Evolutionary conservation across 2,888 invertebrate genomes (phyloP), one percentile per base, ranked within the genome.

Genomic region (Scaptomyza caliginosa): DNA sequence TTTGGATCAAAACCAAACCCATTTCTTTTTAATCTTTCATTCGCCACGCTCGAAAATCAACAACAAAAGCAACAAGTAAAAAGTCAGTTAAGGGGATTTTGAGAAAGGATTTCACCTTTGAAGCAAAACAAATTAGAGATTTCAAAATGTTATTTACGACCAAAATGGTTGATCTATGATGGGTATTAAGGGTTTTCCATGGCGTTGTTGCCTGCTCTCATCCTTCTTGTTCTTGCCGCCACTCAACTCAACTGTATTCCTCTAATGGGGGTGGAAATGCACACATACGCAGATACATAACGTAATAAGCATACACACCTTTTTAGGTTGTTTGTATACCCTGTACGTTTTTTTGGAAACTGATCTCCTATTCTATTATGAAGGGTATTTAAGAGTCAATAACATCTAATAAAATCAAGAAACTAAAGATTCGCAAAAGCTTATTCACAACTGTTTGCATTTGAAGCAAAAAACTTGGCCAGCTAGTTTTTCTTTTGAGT

Each of bases 121-220:
- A 77, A 71, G 77, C 76, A 85, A 76, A 85, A 80, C 88, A 89
- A 90, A 89, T 90, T 90, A 88, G 86, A 88, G 89, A 89, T 89
- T 89, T 89, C 74, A 74, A 77, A 34, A 77, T 54, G 80, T 86
- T 72, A 90, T 90, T 89, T 90, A 89, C 82, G 76, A 74, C 81
- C 85, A 55, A 77, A 88, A 85, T 82, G 85, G 74, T 87, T 90
- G 90, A 89, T 87, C 89, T 89, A 89, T 87, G 86, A 66, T 68
- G 67, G 78, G 86, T 83, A 81, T 81, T 81, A 81, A 71, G 84
- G 77, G 84, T 80, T 74, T 74, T 80, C 71, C 32, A 74, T 76
- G 74, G 77, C 77, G 77, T 58, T 77, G 63, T 8, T 34, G 34
- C 34, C 34, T 34, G 7, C 40, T 56, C 26, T 48, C 52, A 28